phyloP scores from a whole-genome alignment of 2,888 invertebrate genomes.

The Andrena minutula region DNA sequence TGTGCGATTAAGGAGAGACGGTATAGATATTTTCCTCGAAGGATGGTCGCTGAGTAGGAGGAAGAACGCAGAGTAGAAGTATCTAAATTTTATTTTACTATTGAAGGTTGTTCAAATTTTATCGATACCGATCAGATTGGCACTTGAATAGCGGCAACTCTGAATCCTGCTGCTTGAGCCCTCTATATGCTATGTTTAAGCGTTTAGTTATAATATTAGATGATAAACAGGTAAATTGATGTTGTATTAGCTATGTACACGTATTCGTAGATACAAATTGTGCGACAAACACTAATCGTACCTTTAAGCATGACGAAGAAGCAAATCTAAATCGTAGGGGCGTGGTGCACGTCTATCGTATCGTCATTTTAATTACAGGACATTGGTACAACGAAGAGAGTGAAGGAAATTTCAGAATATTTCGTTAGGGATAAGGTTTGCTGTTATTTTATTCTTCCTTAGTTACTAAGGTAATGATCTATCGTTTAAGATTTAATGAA shows the following conservation, averaged over 20 bases:
- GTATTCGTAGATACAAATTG: neutral
- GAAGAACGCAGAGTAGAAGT: neutral
- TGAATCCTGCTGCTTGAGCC: constrained; percentile 69
- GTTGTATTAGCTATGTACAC: constrained; percentile 26
- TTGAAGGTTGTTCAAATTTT: neutral
- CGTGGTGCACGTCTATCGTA: constrained; percentile 20
- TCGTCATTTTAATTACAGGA: constrained; percentile 31
- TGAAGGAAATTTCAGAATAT: neutral
- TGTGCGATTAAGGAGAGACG: neutral
- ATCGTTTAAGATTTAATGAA: constrained; percentile 1
- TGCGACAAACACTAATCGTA: constrained; percentile 24
- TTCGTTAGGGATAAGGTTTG: constrained; percentile 13
- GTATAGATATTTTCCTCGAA: neutral
- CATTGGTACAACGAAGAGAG: constrained; percentile 12
- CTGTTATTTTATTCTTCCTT: constrained; percentile 6
- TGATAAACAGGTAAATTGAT: constrained; percentile 17
- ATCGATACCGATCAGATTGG: neutral
- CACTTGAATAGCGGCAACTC: constrained; percentile 52
- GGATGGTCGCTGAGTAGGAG: neutral
- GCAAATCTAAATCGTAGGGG: constrained; percentile 7
- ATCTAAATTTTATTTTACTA: neutral
- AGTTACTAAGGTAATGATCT: constrained; percentile 25
- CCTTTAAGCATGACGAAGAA: constrained; percentile 2
- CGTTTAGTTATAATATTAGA: constrained; percentile 49
- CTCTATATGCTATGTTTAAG: constrained; percentile 70